Conservation (phyloP, 2,888 invertebrate genomes). For the Latrodectus hesperus region DNA sequence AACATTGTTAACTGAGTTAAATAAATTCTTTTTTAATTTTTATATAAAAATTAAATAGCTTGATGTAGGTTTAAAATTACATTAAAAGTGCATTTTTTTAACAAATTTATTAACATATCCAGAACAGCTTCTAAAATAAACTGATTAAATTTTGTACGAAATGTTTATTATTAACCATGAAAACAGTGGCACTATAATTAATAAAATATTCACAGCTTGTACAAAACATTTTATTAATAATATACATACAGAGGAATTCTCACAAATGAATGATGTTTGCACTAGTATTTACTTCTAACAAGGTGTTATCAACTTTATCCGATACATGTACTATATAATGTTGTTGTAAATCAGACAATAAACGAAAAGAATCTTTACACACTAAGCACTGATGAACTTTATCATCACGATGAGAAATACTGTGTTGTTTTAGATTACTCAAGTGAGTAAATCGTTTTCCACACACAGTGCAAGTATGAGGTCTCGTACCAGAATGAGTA, state of each 20-base stretch:
- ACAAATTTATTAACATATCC: too few relatives aligned
- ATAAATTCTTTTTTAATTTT: too few relatives aligned
- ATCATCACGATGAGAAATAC: conserved; percentile 28
- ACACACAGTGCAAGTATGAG: conserved; percentile 47
- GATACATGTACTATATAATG: conserved; percentile 48
- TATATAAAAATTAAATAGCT: too few relatives aligned
- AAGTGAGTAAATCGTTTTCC: conserved; percentile 47
- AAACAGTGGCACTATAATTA: not conserved
- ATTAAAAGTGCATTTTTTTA: too few relatives aligned
- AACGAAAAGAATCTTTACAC: conserved; percentile 37
- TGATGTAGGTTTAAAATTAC: too few relatives aligned
- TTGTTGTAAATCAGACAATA: conserved; percentile 18
- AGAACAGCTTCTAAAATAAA: too few relatives aligned
- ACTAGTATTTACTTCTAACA: not conserved
- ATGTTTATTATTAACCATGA: too few relatives aligned
- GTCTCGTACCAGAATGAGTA: conserved; percentile 50
- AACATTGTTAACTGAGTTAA: too few relatives aligned
- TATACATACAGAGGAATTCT: not conserved
- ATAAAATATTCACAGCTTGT: not conserved
- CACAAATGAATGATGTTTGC: conserved; percentile 52
- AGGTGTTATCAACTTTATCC: conserved; percentile 9
- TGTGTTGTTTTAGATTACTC: conserved; percentile 56
- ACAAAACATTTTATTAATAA: not conserved
- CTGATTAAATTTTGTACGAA: too few relatives aligned
- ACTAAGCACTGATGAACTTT: conserved; percentile 38